Base-by-base conservation (phyloP, 2,113 vertebrate species). In the Protomyctophum bolini region DNA sequence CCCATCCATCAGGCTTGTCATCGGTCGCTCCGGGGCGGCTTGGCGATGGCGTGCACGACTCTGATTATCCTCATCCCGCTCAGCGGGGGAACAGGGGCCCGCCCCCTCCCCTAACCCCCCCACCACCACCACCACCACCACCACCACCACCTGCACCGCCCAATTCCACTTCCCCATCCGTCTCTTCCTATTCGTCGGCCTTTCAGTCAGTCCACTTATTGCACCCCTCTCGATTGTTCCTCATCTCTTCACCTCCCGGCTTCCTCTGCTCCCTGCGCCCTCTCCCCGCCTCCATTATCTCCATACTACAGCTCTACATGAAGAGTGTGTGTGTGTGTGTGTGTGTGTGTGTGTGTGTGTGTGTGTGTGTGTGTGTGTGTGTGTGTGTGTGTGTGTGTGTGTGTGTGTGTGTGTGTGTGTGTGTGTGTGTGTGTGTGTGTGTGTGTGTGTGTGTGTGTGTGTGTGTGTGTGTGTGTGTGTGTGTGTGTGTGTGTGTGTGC, bases 1-100 rank as follows among this genome's bases (percentile, higher is more conserved):
- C n/a, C 76, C 90, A 92, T 93, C 91, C 85, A 91, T 93, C 91
- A 92, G 82, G 52, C 87, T 90, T 90, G 91, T 92, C 90, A 83
- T 75, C 59, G 68, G 85, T 77, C 73, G 86, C 90, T 90, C 87
- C 59, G 70, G 89, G 91, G 82, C 66, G 58, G 73, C 3, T 81
- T 79, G 84, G 81, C 75, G 75, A 77, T 68, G 75, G 70, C 84
- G n/a, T 85, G 78, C 85, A 21, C 21, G 80, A 79, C 89, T 89
- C 88, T 92, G 91, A 93, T 92, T 92, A 92, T 89, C 80, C 83
- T 46, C 8, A 73, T 21, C 2, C 82, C 72, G 70, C 81, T 82
- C 80, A 3, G 56, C 28, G 69, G 73, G 73, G 81, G 21, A 88
- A 77, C 55, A 12, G 58, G 66, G 58, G 66, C 65, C 56, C 21